Conservation (phyloP, 2,113 vertebrate genomes). For the Rhagologus leucostigma region DNA sequence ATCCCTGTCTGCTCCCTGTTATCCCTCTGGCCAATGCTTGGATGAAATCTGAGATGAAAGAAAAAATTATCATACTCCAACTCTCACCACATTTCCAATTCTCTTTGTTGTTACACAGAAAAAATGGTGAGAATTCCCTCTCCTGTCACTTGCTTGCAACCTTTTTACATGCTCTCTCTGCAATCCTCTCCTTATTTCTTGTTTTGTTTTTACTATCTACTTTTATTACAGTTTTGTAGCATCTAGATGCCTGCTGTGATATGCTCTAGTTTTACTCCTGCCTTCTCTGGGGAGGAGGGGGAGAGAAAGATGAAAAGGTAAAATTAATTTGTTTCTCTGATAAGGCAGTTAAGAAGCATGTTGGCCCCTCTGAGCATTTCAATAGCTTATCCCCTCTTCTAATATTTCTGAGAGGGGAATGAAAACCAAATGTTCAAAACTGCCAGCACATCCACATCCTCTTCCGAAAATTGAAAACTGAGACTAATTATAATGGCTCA, state of each 20-base stretch:
- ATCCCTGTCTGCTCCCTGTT: not conserved
- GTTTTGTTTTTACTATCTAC: not conserved
- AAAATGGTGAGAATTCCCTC: not conserved
- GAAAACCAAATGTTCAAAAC: slow-evolving; percentile 31
- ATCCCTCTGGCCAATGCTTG: not conserved
- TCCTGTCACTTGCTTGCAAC: not conserved
- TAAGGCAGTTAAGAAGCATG: slow-evolving; percentile 10
- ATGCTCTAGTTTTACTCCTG: not conserved
- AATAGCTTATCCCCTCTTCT: slow-evolving; percentile 4
- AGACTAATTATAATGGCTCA: slow-evolving; percentile 40
- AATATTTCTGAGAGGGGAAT: slow-evolving; percentile 25
- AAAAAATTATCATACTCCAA: not conserved
- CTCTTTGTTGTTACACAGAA: slow-evolving; percentile 11
- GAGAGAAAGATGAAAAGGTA: slow-evolving; percentile 47
- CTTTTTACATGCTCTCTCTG: not conserved
- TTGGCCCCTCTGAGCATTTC: not conserved
- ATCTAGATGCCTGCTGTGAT: slow-evolving; percentile 1
- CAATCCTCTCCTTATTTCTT: not conserved
- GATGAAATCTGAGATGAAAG: slow-evolving; percentile 28
- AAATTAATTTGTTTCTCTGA: slow-evolving; percentile 48
- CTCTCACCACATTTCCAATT: not conserved
- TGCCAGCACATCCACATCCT: slow-evolving; percentile 19
- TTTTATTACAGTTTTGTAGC: slow-evolving; percentile 23
- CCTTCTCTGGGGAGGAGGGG: not conserved
- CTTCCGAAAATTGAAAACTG: slow-evolving; percentile 40